Conservation (phyloP, 23 tunicate genomes). For the Trididemnum clinides region DNA sequence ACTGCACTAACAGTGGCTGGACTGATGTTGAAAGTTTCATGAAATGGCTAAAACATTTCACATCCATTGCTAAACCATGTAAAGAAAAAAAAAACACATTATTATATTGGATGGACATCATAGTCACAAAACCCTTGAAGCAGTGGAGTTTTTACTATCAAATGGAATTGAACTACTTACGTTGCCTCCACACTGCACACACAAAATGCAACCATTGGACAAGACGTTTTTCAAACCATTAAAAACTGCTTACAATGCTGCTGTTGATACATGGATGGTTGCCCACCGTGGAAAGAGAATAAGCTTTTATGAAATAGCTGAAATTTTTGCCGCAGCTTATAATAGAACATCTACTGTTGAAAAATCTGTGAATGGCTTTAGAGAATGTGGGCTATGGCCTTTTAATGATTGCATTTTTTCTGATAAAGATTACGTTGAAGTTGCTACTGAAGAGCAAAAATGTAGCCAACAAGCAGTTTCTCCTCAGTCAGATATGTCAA, state of each 20-base stretch:
- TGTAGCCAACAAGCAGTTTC: too few relatives aligned
- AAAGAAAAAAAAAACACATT: not conserved
- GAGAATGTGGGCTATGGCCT: too few relatives aligned
- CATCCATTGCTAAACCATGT: constrained; percentile 2
- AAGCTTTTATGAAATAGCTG: not conserved
- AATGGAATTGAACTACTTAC: constrained; percentile 7
- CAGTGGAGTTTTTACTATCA: not conserved
- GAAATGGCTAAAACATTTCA: constrained; percentile 12
- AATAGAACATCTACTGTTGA: not conserved
- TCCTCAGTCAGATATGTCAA: too few relatives aligned
- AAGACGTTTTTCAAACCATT: not conserved
- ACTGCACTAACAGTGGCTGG: constrained; percentile 14
- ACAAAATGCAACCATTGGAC: constrained; percentile 11
- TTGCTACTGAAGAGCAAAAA: too few relatives aligned
- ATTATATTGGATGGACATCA: not conserved
- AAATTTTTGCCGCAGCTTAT: constrained; percentile 5
- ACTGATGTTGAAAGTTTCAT: not conserved
- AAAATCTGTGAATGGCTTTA: too few relatives aligned
- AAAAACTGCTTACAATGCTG: not conserved
- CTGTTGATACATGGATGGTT: constrained; percentile 1
- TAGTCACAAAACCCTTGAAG: constrained; percentile 15
- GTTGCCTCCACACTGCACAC: not conserved
- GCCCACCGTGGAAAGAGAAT: not conserved
- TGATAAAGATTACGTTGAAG: too few relatives aligned
- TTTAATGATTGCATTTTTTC: too few relatives aligned